Base-by-base conservation (phyloP, 2,113 vertebrate species). In the Galbula dea region DNA sequence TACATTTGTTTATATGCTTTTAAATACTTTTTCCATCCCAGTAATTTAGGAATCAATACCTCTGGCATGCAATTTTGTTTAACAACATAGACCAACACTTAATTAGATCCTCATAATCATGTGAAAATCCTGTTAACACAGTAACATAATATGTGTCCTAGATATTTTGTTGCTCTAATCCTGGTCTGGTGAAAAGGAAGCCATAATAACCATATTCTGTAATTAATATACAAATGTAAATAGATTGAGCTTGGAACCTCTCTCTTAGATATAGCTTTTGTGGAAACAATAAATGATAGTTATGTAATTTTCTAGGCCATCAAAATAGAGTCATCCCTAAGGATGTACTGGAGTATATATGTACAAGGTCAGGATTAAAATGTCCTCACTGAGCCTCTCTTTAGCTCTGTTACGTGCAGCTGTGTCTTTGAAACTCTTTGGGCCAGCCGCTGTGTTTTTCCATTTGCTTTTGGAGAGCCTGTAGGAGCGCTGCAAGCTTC, bases 231-330 rank as follows among this genome's bases (percentile, higher is more conserved):
- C 1, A 6, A 62, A 84, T 51, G 23, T 39, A 73, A 76, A 83
- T 62, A 68, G 67, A 23, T 51, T 2, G 6, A 81, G 73, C 51
- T 83, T 52, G 62, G 57, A 58, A 58, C 45, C 22, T 46, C 4
- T 75, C 57, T 75, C 62, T 54, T 39, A 62, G 15, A 37, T 51
- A 37, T 2, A 76, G 89, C 62, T 85, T 79, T 52, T 84, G 83
- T 1, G 2, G 89, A 84, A 90, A 58, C 15, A 23, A 39, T 48
- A 34, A 82, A 65, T 61, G 39, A 34, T 34, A 54, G 43, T 90
- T 94, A 86, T 15, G 14, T 95, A 90, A 96, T 79, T 95, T 94
- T 96, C 96, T 95, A 85, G 94, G 93, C 74, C 94, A 91, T 69
- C 71, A 81, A 92, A 79, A 66, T 73, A 54, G 41, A 37, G 51